phyloP scores from a whole-genome alignment of 1,140 invertebrate genomes.

The Triops cancriformis region DNA sequence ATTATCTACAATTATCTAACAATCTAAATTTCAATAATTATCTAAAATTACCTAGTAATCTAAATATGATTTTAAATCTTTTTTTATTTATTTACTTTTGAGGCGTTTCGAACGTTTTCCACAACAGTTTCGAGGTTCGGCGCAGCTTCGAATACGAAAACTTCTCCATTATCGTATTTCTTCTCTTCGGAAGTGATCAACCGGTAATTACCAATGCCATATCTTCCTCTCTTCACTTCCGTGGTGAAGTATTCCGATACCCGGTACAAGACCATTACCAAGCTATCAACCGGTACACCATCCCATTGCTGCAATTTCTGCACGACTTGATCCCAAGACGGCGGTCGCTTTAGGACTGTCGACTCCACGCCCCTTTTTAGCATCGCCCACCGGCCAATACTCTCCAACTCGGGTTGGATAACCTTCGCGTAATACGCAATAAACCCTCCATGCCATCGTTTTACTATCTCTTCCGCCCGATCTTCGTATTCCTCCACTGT shows the following conservation, averaged over 20 bases:
- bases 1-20: too few relatives aligned
- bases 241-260: not conserved
- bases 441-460: not conserved
- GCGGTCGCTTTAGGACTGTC: not conserved
- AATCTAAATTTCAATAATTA: not conserved
- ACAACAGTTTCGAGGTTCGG: not conserved
- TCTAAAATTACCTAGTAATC: not conserved
- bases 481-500: not conserved
- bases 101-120: not conserved
- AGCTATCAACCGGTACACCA: not conserved
- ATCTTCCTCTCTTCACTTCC: not conserved
- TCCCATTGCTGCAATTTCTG: not conserved
- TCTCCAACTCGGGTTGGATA: constrained; percentile 5
- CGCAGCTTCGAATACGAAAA: not conserved
- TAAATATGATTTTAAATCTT: not conserved
- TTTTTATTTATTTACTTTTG: not conserved
- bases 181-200: not conserved
- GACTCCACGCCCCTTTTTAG: not conserved
- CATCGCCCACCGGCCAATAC: not conserved
- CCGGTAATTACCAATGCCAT: not conserved
- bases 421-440: not conserved
- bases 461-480: not conserved
- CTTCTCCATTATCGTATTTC: not conserved
- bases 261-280: not conserved
- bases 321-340: not conserved